Conservation (phyloP, 2,797 vertebrate genomes). For the Sebastes kiyomatsui region DNA sequence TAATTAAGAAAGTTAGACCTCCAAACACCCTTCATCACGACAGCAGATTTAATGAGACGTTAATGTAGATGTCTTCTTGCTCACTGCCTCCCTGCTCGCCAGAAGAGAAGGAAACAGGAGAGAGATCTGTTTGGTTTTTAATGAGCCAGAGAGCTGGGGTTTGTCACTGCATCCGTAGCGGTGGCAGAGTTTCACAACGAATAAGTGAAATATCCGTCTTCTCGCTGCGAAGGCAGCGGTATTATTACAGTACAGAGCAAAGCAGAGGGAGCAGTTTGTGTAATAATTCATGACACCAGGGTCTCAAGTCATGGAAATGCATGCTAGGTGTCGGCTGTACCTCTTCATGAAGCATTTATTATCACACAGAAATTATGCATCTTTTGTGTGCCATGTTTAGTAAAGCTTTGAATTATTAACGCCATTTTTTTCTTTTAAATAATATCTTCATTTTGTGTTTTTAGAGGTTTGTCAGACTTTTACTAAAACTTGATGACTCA, state of each 20-base stretch:
- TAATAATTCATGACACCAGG: conserved; percentile 44
- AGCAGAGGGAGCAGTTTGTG: conserved; percentile 2
- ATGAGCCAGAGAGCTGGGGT: conserved; percentile 63
- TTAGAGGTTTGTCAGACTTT: conserved; percentile 14
- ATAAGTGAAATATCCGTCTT: conserved; percentile 56
- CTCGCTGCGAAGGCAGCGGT: conserved; percentile 17
- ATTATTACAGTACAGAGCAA: conserved; percentile 13
- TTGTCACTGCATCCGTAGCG: conserved; percentile 52
- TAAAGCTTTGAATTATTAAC: conserved; percentile 39
- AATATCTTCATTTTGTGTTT: conserved; percentile 2
- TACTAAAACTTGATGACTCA: conserved; percentile 34
- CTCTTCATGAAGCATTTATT: conserved; percentile 45
- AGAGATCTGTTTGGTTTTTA: conserved; percentile 69
- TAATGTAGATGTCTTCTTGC: conserved; percentile 65
- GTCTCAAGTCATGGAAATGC: conserved; percentile 11
- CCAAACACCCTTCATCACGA: conserved; percentile 62
- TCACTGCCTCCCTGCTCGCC: conserved; percentile 35
- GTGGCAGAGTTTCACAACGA: conserved; percentile 39
- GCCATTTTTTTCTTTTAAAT: background rate
- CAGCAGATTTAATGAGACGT: conserved; percentile 72
- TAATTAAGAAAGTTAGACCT: conserved; percentile 67
- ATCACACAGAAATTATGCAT: conserved; percentile 19
- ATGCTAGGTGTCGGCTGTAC: conserved; percentile 17
- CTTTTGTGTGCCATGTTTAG: conserved; percentile 8
- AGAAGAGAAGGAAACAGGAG: conserved; percentile 35